A percentile compares a stretch with the other conserved stretches of the same genome.
phyloP scores from a whole-genome alignment of 2,888 invertebrate species.

The Chymomyza procnemis region DNA sequence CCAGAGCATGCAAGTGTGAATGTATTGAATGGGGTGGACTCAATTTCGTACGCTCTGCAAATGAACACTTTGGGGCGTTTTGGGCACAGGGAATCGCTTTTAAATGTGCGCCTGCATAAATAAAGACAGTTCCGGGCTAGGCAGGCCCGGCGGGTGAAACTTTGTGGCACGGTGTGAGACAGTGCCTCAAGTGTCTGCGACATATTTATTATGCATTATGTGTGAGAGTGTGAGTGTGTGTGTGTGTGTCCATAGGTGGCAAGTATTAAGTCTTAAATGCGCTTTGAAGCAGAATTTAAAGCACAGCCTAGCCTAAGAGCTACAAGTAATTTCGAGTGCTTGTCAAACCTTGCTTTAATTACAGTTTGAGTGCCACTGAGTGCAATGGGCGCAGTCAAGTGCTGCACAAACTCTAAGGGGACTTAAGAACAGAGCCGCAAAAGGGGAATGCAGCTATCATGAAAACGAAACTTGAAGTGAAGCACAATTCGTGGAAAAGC shows the following conservation, averaged over 20 bases:
- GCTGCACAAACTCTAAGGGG: no score
- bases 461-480: no score
- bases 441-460: no score
- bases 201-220: conserved; percentile 53
- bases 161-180: conserved; percentile 10
- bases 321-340: conserved; percentile 19
- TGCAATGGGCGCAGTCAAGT: neutral
- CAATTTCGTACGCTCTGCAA: neutral
- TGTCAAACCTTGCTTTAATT: conserved; percentile 45
- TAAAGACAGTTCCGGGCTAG: no score
- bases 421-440: no score
- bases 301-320: conserved; percentile 18
- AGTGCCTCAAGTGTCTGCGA: conserved; percentile 57
- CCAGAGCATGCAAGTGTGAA: neutral
- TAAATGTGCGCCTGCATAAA: conserved; percentile 48
- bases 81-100: neutral
- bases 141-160: conserved; percentile 10
- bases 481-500: no score
- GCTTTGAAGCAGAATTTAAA: conserved; percentile 47
- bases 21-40: neutral
- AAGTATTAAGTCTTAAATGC: conserved; percentile 37
- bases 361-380: conserved; percentile 31
- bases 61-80: neutral
- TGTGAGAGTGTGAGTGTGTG: neutral
- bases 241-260: neutral